Percentiles rank a stretch among this genome's conserved stretches.
These are phyloP conservation scores for Atherinosoma microstoma DNA, from an alignment of 2,797 vertebrate species.

Conservation along the genomic window DNA sequence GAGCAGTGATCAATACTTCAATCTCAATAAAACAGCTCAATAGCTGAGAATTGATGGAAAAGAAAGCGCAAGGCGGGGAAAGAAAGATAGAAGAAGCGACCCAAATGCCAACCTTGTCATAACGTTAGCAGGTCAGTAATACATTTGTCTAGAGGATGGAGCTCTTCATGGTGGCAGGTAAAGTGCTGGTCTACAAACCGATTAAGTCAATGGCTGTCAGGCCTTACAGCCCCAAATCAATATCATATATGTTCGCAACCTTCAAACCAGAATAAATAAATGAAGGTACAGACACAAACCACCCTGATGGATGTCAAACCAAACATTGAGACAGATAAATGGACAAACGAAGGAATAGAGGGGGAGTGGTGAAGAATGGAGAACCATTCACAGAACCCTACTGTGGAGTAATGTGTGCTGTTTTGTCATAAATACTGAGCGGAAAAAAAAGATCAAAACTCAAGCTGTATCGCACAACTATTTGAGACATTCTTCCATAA, in stretches of 20 bases:
- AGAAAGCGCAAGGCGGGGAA: constrained; percentile 45
- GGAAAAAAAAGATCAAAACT: constrained; percentile 8
- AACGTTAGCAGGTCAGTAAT: constrained; percentile 56
- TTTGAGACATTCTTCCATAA: background rate
- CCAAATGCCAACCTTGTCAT: constrained; percentile 80
- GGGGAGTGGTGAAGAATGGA: constrained; percentile 15
- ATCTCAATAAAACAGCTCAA: constrained; percentile 95
- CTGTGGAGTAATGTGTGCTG: background rate
- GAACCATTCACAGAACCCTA: constrained; percentile 14
- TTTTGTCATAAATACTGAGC: constrained; percentile 16
- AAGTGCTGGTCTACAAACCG: constrained; percentile 61
- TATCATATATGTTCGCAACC: constrained; percentile 81
- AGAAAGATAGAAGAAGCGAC: constrained; percentile 57
- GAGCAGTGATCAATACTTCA: constrained; percentile 93
- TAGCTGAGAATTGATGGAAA: constrained; percentile 85
- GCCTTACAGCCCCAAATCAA: constrained; percentile 83
- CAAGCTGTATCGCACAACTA: constrained; percentile 6
- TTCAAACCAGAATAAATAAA: constrained; percentile 80
- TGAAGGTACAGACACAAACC: constrained; percentile 59
- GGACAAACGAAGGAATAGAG: constrained; percentile 9
- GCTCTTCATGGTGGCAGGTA: constrained; percentile 54
- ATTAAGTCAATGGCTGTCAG: constrained; percentile 68
- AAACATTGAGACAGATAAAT: constrained; percentile 59
- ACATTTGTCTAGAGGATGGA: constrained; percentile 65
- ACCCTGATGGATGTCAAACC: constrained; percentile 65